Evolutionary conservation across 2,888 invertebrate genomes (phyloP), one percentile per base, ranked within the genome.

Genomic region (Alsophila aescularia): DNA sequence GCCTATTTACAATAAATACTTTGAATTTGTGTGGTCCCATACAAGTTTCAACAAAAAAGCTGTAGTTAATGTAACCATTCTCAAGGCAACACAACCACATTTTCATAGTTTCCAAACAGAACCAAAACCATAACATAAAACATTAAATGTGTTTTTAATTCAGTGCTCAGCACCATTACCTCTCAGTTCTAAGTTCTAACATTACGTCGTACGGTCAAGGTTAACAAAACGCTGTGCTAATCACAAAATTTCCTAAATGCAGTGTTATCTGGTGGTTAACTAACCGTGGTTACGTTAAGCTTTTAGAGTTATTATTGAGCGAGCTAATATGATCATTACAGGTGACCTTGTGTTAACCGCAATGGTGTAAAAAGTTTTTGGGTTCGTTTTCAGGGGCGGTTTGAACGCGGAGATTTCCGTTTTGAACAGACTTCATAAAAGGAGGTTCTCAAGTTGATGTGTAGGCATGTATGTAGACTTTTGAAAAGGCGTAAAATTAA

Each of bases 321-420:
- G 24, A 24, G 16, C 35, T 50, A 61, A 56, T 49, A 37, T n/a
- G 24, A 49, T 41, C 62, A 62, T 64, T 62, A 62, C 13, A 18
- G 12, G 44, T 31, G 60, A 55, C 64, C 64, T 64, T 64, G 64
- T 15, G 24, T 15, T 29, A 32, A 37, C 42, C 37, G 15, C 47
- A 18, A 29, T 35, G 14, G 14, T 9, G 41, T 31, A 36, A 47
- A 47, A 47, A 45, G 24, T 21, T 18, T 14, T 13, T 16, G 16
- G 15, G 32, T 15, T 13, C 7, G 39, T 24, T 52, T 52, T 9
- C 12, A 15, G 6, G n/a, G 16, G 43, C 51, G 32, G 16, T 44
- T 32, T 39, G 12, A 7, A 40, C 34, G 35, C 15, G 6, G 12
- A 24, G 29, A 2, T 29, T 27, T 6, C 8, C 4, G 27, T 27